A percentile compares a stretch with the other conserved stretches of the same genome.
Evolutionary conservation across 2,888 invertebrate genomes (phyloP).

Genomic region (Rhagonycha fulva): DNA sequence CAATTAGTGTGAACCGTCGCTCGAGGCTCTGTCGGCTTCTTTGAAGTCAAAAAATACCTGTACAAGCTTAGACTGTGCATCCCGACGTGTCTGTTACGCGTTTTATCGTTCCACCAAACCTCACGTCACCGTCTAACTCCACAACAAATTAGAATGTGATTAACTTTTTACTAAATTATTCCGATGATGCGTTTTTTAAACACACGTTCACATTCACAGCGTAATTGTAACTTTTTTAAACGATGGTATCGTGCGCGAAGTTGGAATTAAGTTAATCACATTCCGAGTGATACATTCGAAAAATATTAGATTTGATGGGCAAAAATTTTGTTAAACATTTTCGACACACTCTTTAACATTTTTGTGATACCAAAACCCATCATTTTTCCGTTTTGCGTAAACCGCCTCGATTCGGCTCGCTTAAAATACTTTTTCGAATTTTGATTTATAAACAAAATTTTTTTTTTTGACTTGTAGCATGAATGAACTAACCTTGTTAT

Average conservation of each 20-base stretch:
- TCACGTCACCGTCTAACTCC: constrained; percentile 42
- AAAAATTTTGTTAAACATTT: constrained; percentile 43
- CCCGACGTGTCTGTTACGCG: constrained; percentile 25
- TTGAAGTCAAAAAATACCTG: constrained; percentile 56
- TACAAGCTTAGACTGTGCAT: constrained; percentile 48
- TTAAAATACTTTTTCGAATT: background rate
- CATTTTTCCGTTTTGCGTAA: background rate
- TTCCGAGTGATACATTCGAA: constrained; percentile 45
- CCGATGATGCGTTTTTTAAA: constrained; percentile 39
- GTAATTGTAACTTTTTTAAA: constrained; percentile 32
- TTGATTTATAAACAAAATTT: background rate
- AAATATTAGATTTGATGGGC: constrained; percentile 34
- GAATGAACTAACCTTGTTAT: constrained; percentile 36
- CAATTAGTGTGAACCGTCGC: constrained; percentile 60
- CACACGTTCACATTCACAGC: constrained; percentile 45
- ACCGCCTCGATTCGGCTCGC: background rate
- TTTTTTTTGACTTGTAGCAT: constrained; percentile 18
- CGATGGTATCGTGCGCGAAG: constrained; percentile 33
- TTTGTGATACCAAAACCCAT: background rate
- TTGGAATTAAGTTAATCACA: constrained; percentile 47
- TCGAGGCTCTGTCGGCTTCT: constrained; percentile 53
- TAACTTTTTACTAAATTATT: constrained; percentile 48
- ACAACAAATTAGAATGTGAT: constrained; percentile 49
- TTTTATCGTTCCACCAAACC: constrained; percentile 14
- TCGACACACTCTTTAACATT: constrained; percentile 33